Conservation (phyloP, 1,140 invertebrate genomes). For the Orchestia grillus region DNA sequence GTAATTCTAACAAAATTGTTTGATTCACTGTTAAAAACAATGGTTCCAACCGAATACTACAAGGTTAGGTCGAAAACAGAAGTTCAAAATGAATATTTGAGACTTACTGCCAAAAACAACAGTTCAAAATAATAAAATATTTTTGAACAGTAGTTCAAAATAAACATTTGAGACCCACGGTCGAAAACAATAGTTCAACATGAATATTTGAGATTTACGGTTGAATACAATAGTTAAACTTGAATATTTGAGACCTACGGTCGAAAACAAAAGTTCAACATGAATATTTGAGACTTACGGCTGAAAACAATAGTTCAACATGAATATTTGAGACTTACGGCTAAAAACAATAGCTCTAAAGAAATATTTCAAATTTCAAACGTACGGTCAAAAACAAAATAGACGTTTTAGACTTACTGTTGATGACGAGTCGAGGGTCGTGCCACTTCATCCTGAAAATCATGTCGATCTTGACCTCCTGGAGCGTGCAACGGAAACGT, state of each 20-base stretch:
- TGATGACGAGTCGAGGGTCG: background rate
- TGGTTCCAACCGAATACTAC: no score
- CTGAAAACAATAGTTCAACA: background rate
- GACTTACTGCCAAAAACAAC: no score
- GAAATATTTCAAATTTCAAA: background rate
- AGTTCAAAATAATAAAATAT: no score
- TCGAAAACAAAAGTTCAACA: background rate
- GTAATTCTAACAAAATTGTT: no score
- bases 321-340: background rate
- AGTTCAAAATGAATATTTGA: no score
- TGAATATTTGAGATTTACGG: background rate
- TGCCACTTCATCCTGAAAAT: constrained; percentile 45
- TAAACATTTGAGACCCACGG: no score
- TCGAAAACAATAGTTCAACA: background rate
- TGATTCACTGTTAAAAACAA: no score
- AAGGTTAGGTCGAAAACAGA: no score
- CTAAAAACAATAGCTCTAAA: background rate
- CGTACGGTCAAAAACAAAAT: no score
- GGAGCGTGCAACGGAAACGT: background rate
- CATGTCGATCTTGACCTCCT: constrained; percentile 30
- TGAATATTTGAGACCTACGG: background rate
- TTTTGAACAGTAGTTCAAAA: no score
- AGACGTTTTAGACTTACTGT: background rate
- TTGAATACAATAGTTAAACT: background rate
- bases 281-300: background rate